phyloP scores from a whole-genome alignment of 2,888 invertebrate genomes.

The Mythimna impura region DNA sequence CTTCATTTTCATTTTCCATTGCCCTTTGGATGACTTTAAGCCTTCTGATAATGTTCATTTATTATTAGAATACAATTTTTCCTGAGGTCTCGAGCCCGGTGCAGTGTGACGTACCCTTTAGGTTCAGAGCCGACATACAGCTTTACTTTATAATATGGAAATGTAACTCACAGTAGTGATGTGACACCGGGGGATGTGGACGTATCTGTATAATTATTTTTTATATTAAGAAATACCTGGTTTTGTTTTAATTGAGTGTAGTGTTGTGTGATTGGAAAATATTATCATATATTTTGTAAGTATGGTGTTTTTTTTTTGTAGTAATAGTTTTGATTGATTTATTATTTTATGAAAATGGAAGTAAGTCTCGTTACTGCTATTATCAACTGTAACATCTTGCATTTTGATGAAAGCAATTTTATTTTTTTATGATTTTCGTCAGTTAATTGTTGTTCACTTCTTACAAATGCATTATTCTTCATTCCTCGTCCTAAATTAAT shows the following conservation, averaged over 20 bases:
- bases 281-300: constrained; percentile 23
- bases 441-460: neutral
- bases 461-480: no score
- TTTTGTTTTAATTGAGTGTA: constrained; percentile 2
- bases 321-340: neutral
- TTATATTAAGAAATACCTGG: neutral
- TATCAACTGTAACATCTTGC: neutral
- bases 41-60: no score
- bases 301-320: neutral
- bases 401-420: neutral
- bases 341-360: neutral
- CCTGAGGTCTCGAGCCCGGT: neutral
- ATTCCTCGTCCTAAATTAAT: neutral
- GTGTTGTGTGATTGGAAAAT: constrained; percentile 19
- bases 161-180: constrained; percentile 25
- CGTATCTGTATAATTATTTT: constrained; percentile 15
- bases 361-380: neutral
- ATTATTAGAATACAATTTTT: neutral
- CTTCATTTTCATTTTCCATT: no score
- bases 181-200: constrained; percentile 30
- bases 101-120: constrained; percentile 20
- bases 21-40: no score
- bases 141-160: constrained; percentile 2
- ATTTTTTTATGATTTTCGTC: neutral
- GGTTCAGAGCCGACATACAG: neutral